phyloP scores from a whole-genome alignment of 2,113 vertebrate genomes.

The Upupa epops region DNA sequence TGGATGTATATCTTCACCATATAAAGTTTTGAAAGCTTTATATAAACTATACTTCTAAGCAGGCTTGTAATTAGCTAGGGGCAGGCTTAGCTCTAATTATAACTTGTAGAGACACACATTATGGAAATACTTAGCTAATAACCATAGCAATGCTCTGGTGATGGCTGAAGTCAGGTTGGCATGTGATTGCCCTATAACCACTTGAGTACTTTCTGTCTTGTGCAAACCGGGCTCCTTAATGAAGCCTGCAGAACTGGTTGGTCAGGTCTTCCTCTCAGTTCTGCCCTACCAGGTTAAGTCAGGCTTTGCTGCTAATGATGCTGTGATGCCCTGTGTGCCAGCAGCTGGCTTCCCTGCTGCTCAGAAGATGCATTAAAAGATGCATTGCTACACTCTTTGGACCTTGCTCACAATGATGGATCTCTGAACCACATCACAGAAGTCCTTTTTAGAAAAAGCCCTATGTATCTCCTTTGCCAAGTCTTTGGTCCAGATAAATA shows the following conservation, averaged over 20 bases:
- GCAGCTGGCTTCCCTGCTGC: background rate
- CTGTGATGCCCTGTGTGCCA: background rate
- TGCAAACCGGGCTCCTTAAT: background rate
- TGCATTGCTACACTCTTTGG: background rate
- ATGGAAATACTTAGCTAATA: constrained; percentile 58
- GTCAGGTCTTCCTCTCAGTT: background rate
- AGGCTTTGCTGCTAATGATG: background rate
- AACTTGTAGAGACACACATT: constrained; percentile 41
- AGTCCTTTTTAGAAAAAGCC: background rate
- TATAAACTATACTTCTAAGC: constrained; percentile 50
- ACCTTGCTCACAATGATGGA: background rate
- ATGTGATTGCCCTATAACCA: background rate
- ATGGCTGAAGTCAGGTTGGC: constrained; percentile 41
- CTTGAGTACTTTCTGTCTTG: background rate
- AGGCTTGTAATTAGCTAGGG: constrained; percentile 53
- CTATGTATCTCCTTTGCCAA: background rate
- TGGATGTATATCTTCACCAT: constrained; percentile 35
- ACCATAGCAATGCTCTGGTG: background rate
- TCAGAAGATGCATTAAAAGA: background rate
- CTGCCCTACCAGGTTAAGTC: background rate
- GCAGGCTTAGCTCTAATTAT: constrained; percentile 51
- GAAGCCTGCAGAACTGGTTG: background rate
- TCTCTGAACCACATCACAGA: background rate
- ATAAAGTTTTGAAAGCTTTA: constrained; percentile 35
- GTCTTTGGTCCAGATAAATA: background rate